phyloP scores from a whole-genome alignment of 2,888 invertebrate species.

The Caradrina kadenii region DNA sequence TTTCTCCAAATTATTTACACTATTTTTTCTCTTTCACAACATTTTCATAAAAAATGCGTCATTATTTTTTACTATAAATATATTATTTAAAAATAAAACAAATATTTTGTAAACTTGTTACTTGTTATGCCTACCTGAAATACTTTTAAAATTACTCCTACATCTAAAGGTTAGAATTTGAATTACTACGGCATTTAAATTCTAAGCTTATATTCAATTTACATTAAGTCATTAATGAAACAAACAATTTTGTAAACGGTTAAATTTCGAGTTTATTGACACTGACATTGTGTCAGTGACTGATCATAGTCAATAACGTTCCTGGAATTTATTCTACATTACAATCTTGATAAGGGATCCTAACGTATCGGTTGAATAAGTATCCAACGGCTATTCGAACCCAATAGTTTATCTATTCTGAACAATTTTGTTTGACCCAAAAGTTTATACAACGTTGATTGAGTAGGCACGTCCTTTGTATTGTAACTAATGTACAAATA shows the following conservation, averaged over 20 bases:
- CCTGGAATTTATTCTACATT: constrained; percentile 1
- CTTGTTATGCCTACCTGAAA: not conserved
- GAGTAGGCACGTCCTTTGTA: constrained; percentile 59
- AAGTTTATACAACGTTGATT: constrained; percentile 71
- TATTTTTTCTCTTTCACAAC: not conserved
- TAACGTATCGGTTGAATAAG: constrained; percentile 27
- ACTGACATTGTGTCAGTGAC: not conserved
- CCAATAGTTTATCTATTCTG: constrained; percentile 57
- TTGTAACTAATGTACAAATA: constrained; percentile 28
- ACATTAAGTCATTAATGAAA: too few relatives aligned
- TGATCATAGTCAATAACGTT: not conserved
- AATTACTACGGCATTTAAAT: not conserved
- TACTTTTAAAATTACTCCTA: too few relatives aligned
- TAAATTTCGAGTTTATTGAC: not conserved
- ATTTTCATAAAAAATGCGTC: not conserved
- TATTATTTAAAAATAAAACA: constrained; percentile 7
- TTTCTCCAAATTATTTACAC: not conserved
- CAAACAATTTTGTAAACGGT: not conserved
- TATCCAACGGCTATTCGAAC: constrained; percentile 40
- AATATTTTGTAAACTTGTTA: constrained; percentile 6
- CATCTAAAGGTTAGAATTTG: constrained; percentile 11
- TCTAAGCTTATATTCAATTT: too few relatives aligned
- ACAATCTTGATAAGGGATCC: constrained; percentile 18
- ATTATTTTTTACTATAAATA: not conserved
- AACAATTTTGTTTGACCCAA: constrained; percentile 70